These are phyloP conservation scores for Atopsyche davidsoni DNA, from an alignment of 1,140 invertebrate species.

Conservation along the genomic window DNA sequence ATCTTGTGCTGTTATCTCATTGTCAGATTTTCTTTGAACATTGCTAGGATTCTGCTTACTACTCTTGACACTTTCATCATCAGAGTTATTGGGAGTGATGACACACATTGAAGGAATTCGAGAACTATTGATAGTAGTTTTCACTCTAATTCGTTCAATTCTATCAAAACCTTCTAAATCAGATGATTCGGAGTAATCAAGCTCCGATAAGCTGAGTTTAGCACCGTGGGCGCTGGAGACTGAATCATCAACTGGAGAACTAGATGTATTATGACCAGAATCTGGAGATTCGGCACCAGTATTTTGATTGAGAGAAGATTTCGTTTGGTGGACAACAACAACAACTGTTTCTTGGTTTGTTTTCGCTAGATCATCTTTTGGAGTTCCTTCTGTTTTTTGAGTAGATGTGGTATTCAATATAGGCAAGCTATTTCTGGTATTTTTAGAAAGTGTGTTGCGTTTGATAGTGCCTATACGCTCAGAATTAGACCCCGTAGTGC, in stretches of 20 bases:
- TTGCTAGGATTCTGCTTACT: constrained; percentile 13
- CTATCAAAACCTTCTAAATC: constrained; percentile 78
- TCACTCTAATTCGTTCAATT: constrained; percentile 76
- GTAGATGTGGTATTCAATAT: constrained; percentile 5
- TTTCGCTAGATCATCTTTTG: background rate
- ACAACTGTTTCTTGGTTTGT: constrained; percentile 20
- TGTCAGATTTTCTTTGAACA: constrained; percentile 1
- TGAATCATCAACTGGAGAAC: constrained; percentile 70
- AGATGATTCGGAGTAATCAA: constrained; percentile 73
- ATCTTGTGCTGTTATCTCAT: background rate
- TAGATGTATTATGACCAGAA: constrained; percentile 74
- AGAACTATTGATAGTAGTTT: constrained; percentile 80
- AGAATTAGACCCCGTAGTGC: constrained; percentile 48
- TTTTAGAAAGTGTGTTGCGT: constrained; percentile 34
- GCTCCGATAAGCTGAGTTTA: constrained; percentile 63
- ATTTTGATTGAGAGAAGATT: background rate
- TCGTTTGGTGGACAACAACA: constrained; percentile 22
- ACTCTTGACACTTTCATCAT: constrained; percentile 65
- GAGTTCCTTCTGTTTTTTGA: background rate
- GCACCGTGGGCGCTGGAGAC: constrained; percentile 58
- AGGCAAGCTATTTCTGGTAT: constrained; percentile 6
- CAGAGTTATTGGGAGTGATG: constrained; percentile 80
- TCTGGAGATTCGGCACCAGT: constrained; percentile 64
- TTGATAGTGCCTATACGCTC: constrained; percentile 53
- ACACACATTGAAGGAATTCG: constrained; percentile 90